Conservation (phyloP, 2,797 vertebrate species). For the Dermochelys coriacea region DNA sequence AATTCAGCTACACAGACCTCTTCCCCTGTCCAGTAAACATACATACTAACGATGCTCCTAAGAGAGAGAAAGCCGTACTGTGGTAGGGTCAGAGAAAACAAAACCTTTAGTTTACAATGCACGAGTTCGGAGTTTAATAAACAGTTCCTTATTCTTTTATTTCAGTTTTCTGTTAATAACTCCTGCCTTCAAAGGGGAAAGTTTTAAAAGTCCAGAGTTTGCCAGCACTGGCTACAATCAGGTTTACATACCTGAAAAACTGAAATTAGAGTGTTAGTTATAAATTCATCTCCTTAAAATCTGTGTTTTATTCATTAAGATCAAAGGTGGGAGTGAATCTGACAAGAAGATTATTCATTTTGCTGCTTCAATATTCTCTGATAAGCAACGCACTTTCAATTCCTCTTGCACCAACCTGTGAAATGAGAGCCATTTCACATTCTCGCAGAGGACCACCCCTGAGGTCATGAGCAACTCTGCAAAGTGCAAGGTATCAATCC, state of each 20-base stretch:
- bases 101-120: not conserved
- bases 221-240: no score
- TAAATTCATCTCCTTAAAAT: not conserved
- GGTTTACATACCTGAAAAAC: not conserved
- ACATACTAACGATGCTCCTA: not conserved
- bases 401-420: constrained; percentile 88
- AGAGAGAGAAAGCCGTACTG: not conserved
- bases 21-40: not conserved
- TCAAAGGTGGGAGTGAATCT: not conserved
- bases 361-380: not conserved
- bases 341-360: not conserved
- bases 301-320: not conserved
- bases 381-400: not conserved
- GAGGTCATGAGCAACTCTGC: constrained; percentile 99
- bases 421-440: constrained; percentile 98
- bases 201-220: not conserved
- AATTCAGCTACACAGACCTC: not conserved
- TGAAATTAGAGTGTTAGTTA: not conserved
- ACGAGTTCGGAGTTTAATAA: not conserved
- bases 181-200: not conserved
- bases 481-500: constrained; percentile 96
- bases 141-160: not conserved
- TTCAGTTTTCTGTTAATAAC: not conserved
- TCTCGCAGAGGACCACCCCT: constrained; percentile 97
- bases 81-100: not conserved